Evolutionary conservation across 2,113 vertebrate species (phyloP).

Genomic region (Carlito syrichta): DNA sequence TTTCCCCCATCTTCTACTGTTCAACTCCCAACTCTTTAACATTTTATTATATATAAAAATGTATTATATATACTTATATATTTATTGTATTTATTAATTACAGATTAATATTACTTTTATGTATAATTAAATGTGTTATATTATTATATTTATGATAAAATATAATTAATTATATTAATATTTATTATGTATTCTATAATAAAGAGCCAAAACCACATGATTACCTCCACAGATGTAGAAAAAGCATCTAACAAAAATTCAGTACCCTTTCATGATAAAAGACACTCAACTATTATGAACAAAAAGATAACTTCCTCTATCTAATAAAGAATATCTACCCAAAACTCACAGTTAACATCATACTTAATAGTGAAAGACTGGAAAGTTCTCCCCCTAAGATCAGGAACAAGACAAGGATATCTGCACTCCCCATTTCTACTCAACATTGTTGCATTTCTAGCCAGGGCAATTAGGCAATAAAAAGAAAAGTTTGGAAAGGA

Average conservation of each 20-base stretch:
- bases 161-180: no score
- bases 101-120: no score
- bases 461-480: not conserved
- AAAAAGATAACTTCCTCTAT: not conserved
- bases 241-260: not conserved
- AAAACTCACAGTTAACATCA: not conserved
- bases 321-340: not conserved
- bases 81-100: no score
- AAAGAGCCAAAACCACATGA: not conserved
- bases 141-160: no score
- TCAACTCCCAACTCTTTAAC: not conserved
- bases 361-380: not conserved
- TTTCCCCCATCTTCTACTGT: not conserved
- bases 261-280: not conserved
- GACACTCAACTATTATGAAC: not conserved
- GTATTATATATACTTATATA: no score
- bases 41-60: no score
- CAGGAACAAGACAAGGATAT: not conserved
- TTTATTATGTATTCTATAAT: no score
- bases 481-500: not conserved
- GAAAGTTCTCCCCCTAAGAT: not conserved
- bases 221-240: not conserved
- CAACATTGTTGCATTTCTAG: not conserved
- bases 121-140: no score
- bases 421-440: not conserved